These are phyloP conservation scores for Clivina fossor DNA, from an alignment of 2,888 invertebrate genomes.

Conservation along the genomic window DNA sequence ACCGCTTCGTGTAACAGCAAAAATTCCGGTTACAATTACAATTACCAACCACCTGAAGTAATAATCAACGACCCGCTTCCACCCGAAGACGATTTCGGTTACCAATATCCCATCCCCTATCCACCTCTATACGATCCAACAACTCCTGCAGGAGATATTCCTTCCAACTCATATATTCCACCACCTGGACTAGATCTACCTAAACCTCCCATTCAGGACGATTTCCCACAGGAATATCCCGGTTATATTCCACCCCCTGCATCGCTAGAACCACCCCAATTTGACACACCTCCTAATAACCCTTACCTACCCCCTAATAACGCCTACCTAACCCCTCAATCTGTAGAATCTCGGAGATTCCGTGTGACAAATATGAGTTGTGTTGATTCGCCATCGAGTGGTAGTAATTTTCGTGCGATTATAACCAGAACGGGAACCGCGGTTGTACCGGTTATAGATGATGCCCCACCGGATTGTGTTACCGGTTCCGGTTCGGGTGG, in stretches of 20 bases:
- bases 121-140: slow-evolving; percentile 45
- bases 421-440: slow-evolving; percentile 49
- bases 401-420: slow-evolving; percentile 49
- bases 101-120: slow-evolving; percentile 45
- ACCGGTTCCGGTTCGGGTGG: slow-evolving; percentile 37
- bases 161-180: no score
- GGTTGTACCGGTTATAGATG: slow-evolving; percentile 48
- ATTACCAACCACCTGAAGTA: slow-evolving; percentile 14
- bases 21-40: slow-evolving; percentile 16
- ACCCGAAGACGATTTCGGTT: slow-evolving; percentile 35
- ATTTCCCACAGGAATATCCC: slow-evolving; percentile 34
- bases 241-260: slow-evolving; percentile 17
- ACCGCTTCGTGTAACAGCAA: slow-evolving; percentile 12
- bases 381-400: slow-evolving; percentile 43
- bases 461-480: slow-evolving; percentile 43
- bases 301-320: slow-evolving; percentile 38
- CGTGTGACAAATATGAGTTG: slow-evolving; percentile 50
- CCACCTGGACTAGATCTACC: slow-evolving; percentile 22
- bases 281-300: slow-evolving; percentile 32
- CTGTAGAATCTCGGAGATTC: slow-evolving; percentile 37
- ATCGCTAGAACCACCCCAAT: slow-evolving; percentile 38
- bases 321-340: slow-evolving; percentile 3
- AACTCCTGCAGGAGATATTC: no score
- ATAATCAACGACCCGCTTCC: slow-evolving; percentile 11
- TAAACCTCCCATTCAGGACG: slow-evolving; percentile 42